Base-by-base conservation (phyloP, 2,888 invertebrate genomes). In the Scaptodrosophila latifasciaeformis region DNA sequence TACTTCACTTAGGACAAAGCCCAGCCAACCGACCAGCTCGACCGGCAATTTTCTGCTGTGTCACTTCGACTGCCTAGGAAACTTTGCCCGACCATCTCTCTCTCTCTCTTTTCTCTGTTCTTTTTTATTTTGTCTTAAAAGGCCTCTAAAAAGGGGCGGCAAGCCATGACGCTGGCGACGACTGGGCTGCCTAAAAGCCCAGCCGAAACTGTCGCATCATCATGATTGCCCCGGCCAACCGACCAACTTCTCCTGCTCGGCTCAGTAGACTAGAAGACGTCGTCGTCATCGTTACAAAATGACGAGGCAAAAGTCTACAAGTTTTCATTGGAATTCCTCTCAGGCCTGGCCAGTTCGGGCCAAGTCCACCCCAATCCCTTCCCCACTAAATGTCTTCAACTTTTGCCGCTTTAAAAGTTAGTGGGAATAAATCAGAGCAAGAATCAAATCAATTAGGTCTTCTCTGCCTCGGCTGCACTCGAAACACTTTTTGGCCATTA, bases 201-300 rank as follows among this genome's bases (percentile, higher is more conserved):
- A 65, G 53, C 59, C 18, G 44, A 65, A 64, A 56, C 47, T 76
- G 75, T 78, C 81, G 58, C 78, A 75, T 76, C 75, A 76, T 76
- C 21, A 10, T 42, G 7, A 27, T 34, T 21, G 47, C 37, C 18
- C 10, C 15, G 48, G 59, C 58, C 51, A 9, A 27, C 56, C 59
- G 7, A 18, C 27, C 27, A 37, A 37, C 18, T 15, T 10, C 49
- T 56, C 60, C 51, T 9, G 24, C 56, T 59, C 62, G 54, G 66
- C 68, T 62, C 76, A 69, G 75, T 62, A 76, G 75, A 76, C 75
- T 76, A 67, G 76, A 65, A 80, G 75, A 76, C 74, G 74, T 62
- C 74, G 62, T 18, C 53, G 70, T 40, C 65, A 49, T 59, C 53
- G 59, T 59, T 61, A 57, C 51, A 40, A 45, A 54, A 65, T 65